These are phyloP conservation scores for Sylvia atricapilla DNA, from an alignment of 2,113 vertebrate genomes.

Conservation along the genomic window DNA sequence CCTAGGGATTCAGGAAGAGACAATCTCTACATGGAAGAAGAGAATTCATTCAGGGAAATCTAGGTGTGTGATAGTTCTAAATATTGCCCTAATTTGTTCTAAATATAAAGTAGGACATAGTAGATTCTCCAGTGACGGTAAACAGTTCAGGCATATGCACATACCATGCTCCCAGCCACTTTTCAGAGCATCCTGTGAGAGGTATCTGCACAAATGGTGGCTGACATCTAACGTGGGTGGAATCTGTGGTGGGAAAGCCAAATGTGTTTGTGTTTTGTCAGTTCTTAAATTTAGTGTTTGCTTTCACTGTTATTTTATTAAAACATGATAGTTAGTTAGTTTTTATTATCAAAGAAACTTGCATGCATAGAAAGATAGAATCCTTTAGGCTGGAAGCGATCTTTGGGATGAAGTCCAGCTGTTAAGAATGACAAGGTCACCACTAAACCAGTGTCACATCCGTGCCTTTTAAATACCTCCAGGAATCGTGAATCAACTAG, in stretches of 20 bases:
- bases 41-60: neutral
- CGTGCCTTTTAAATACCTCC: neutral
- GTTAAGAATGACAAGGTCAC: neutral
- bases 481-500: neutral
- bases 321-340: neutral
- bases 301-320: neutral
- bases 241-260: neutral
- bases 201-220: neutral
- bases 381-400: neutral
- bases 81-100: neutral
- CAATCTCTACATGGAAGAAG: neutral
- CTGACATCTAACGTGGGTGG: conserved; percentile 18
- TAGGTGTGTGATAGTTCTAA: neutral
- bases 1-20: neutral
- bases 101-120: conserved; percentile 13
- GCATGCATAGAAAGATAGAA: neutral
- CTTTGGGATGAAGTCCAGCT: neutral
- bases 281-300: neutral
- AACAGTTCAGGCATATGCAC: neutral
- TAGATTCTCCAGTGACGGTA: neutral
- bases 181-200: neutral
- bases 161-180: neutral
- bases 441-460: neutral
- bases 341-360: neutral
- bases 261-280: neutral